These are phyloP conservation scores for Thumatha senex DNA, from an alignment of 2,888 invertebrate genomes.

Conservation along the genomic window DNA sequence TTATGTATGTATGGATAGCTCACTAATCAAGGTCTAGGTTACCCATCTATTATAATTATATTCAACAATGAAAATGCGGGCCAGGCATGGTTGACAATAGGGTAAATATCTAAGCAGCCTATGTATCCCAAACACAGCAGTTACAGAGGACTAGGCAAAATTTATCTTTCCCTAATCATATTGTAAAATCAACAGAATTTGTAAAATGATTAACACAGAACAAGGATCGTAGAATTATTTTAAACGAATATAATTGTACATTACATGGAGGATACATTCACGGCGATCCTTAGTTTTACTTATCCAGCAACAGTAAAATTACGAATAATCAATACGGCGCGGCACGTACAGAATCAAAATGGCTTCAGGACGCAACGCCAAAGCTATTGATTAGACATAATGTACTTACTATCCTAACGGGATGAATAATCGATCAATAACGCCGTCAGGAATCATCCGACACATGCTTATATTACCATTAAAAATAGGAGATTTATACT, in stretches of 20 bases:
- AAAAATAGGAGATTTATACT: too few relatives aligned
- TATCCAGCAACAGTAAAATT: too few relatives aligned
- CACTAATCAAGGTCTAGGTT: background rate
- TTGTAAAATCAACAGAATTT: too few relatives aligned
- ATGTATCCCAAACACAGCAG: too few relatives aligned
- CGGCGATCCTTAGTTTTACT: background rate
- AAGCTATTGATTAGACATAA: conserved; percentile 48
- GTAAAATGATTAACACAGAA: too few relatives aligned
- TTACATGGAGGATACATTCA: background rate
- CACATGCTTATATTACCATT: too few relatives aligned
- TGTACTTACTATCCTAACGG: conserved; percentile 33
- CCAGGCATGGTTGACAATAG: background rate
- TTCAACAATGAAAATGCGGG: background rate
- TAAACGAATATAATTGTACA: background rate
- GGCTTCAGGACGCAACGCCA: conserved; percentile 38
- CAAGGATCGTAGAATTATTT: too few relatives aligned
- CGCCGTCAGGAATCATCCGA: conserved; percentile 15
- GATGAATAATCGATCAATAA: conserved; percentile 66
- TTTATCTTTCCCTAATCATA: too few relatives aligned
- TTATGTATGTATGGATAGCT: background rate
- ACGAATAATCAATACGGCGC: background rate
- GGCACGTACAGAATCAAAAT: conserved; percentile 22
- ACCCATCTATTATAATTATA: too few relatives aligned
- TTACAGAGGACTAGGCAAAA: too few relatives aligned
- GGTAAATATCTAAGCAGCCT: too few relatives aligned